A percentile compares a stretch with the other conserved stretches of the same genome.
Evolutionary conservation across 2,797 vertebrate genomes (phyloP).

Genomic region (Silurus lanzhouensis): DNA sequence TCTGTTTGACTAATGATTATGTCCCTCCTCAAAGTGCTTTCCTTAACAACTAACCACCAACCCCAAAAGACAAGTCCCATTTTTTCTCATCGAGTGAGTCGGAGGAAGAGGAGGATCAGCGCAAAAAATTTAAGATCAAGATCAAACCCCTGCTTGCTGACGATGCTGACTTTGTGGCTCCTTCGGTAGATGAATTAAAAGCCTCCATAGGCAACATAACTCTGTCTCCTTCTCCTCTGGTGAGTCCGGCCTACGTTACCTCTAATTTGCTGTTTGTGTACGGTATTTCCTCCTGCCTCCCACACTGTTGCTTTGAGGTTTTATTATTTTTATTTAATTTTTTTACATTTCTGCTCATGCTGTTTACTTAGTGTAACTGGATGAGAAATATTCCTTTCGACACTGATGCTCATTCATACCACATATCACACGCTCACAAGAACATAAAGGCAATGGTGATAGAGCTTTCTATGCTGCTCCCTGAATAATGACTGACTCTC

Average conservation of each 20-base stretch:
- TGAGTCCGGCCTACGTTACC: conserved; percentile 75
- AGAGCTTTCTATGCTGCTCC: background rate
- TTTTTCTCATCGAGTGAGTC: conserved; percentile 99
- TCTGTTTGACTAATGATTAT: background rate
- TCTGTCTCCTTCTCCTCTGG: conserved; percentile 91
- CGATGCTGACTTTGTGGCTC: conserved; percentile 71
- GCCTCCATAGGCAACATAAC: conserved; percentile 95
- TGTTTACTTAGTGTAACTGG: background rate
- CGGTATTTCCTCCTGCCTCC: background rate
- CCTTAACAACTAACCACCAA: conserved; percentile 81
- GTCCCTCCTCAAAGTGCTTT: conserved; percentile 49
- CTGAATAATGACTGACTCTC: background rate
- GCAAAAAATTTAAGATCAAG: conserved; percentile 96
- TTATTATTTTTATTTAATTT: background rate
- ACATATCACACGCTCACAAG: background rate
- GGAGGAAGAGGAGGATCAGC: conserved; percentile 92
- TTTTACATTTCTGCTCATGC: background rate
- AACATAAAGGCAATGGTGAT: conserved; percentile 4
- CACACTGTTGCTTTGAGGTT: background rate
- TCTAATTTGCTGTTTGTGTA: background rate
- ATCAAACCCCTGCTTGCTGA: conserved; percentile 89
- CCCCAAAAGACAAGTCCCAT: conserved; percentile 84
- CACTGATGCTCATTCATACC: background rate
- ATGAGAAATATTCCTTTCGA: background rate
- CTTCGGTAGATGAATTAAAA: conserved; percentile 91